phyloP scores from a whole-genome alignment of 2,113 vertebrate genomes.

The Hippocampus guttulatus region DNA sequence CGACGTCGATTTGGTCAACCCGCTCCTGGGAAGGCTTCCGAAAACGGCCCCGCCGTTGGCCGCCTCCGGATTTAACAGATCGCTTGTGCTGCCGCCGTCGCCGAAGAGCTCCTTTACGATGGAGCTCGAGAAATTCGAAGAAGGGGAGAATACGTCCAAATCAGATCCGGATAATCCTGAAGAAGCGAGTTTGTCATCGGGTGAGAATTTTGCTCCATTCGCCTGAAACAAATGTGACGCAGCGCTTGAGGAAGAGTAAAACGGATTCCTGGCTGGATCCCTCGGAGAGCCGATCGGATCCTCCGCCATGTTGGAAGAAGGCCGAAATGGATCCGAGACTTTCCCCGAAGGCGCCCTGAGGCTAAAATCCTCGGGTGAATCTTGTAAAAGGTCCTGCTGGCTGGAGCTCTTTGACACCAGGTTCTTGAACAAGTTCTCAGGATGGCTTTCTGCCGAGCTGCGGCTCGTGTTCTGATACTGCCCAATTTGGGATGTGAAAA shows the following conservation, averaged over 20 bases:
- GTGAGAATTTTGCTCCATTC: not conserved
- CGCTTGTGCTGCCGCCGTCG: conserved; percentile 17
- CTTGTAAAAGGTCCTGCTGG: not conserved
- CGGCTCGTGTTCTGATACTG: not conserved
- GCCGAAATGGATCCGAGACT: conserved; percentile 23
- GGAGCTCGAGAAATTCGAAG: conserved; percentile 26
- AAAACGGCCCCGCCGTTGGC: not conserved
- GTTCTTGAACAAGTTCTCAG: not conserved
- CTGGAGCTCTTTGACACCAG: not conserved
- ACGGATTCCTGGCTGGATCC: not conserved
- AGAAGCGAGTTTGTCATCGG: no score
- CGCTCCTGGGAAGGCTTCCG: not conserved
- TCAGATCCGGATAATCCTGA: not conserved
- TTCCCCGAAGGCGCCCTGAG: not conserved
- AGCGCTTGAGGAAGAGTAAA: not conserved
- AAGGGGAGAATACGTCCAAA: conserved; percentile 30
- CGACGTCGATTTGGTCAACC: not conserved
- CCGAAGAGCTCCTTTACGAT: conserved; percentile 37
- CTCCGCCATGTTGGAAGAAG: not conserved
- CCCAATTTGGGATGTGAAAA: not conserved
- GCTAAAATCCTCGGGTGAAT: conserved; percentile 1
- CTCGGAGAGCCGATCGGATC: conserved; percentile 9
- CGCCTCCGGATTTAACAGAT: conserved; percentile 17
- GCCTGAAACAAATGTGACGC: conserved; percentile 16
- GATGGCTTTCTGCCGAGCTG: not conserved